phyloP scores from a whole-genome alignment of 64 coral and sea anemone species.

The Stichodactyla helianthus region DNA sequence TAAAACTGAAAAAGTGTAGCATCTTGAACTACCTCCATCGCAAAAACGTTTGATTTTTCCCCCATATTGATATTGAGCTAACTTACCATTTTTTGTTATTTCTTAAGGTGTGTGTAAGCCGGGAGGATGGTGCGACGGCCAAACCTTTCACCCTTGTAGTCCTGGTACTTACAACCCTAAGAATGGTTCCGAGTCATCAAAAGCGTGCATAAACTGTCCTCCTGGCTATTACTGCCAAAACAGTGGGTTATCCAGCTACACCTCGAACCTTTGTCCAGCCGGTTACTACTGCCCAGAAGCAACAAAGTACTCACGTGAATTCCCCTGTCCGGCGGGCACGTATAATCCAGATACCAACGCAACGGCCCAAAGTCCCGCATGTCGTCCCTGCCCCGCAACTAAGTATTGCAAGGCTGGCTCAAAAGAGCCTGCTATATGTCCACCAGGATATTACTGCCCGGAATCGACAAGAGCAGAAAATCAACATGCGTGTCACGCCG shows the following conservation, averaged over 20 bases:
- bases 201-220: conserved; percentile 63
- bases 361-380: conserved; percentile 51
- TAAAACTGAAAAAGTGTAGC: too few species aligned
- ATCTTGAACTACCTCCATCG: too few species aligned
- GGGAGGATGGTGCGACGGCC: conserved; percentile 93
- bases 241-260: conserved; percentile 63
- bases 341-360: conserved; percentile 61
- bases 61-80: not conserved
- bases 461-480: conserved; percentile 66
- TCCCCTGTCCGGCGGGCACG: conserved; percentile 89
- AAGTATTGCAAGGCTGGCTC: conserved; percentile 79
- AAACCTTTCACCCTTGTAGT: conserved; percentile 66
- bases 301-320: conserved; percentile 76
- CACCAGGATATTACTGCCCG: conserved; percentile 92
- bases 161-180: conserved; percentile 80
- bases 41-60: not conserved
- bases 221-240: conserved; percentile 85
- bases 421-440: conserved; percentile 47
- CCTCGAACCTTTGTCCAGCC: conserved; percentile 48
- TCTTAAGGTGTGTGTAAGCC: conserved; percentile 66
- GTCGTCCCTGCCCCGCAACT: conserved; percentile 66
- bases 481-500: conserved; percentile 84
- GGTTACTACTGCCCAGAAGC: conserved; percentile 88
- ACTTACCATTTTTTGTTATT: not conserved
- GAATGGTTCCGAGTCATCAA: conserved; percentile 65